Base-by-base conservation (phyloP, 2,888 invertebrate genomes). In the Caenorhabditis sinica region DNA sequence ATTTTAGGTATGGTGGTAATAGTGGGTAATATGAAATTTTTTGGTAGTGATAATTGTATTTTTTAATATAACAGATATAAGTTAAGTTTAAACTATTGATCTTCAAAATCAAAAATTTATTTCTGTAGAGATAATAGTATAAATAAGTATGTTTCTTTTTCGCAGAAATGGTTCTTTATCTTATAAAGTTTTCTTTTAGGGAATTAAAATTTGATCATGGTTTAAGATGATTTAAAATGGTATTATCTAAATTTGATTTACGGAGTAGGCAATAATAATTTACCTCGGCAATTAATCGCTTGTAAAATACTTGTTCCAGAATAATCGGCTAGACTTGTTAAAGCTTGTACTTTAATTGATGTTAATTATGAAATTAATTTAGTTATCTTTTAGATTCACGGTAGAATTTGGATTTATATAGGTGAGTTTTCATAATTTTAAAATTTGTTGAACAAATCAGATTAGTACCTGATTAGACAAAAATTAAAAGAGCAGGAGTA, bases 61-160 rank as follows among this genome's bases (percentile, higher is more conserved):
- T 88, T 89, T 88, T 88, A 86, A 43, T 65, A 30, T 45, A 36
- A 87, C 85, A 87, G 86, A 88, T 89, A 77, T 89, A 89, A 88
- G 88, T 88, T 89, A 89, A 87, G 82, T 89, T 87, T 90, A 90
- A 90, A 89, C 88, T 90, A 88, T 89, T 88, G 86, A 82, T 89
- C 86, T 90, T 90, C 88, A 89, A 90, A 89, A 89, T 83, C 86
- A 87, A 89, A 88, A 88, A 89, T 89, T 75, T 87, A 80, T 81
- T 87, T 88, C 87, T 88, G 85, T 89, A 87, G 88, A 88, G 87
- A 86, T 87, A 87, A 77, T 88, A 89, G 82, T 89, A 89, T 89
- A 89, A 85, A 72, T 83, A 63, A 89, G 88, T 89, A 88, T 89
- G 45, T 82, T 86, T 88, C 85, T 86, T 89, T 90, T 90, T 89